Base-by-base conservation (phyloP, 2,888 invertebrate species). In the Drosophila suboccidentalis region DNA sequence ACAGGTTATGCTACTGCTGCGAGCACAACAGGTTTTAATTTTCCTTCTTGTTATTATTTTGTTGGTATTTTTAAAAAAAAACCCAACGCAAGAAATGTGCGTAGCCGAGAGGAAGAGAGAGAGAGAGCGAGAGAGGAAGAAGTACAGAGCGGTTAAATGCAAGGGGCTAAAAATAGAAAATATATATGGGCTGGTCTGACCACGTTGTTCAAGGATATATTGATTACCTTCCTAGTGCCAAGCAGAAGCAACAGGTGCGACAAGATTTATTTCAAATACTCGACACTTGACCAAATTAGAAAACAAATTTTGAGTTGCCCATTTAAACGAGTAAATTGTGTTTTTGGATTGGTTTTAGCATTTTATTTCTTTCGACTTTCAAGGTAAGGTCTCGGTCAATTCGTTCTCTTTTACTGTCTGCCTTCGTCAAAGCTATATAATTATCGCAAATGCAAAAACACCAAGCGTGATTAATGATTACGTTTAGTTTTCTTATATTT, bases 321-420 rank as follows among this genome's bases (percentile, higher is more conserved):
- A 26, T 55, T 75, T 63, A 8, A 43, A 39, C 29, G 15, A 44
- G 11, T 55, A 19, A 17, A 34, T 39, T 19, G 1, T 49, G 11
- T 22, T 34, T 17, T 41, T 9, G 13, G 13, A 51, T 60, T 34
- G 50, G 26, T 8, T 34, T 50, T 60, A 22, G 9, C 66, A 44
- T 50, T 58, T 57, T 29, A 36, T 49, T 57, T 62, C 49, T 61
- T 57, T 61, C 15, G 55, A 39, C 59, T 68, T 71, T 77, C 77
- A 80, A 78, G 73, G 73, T 77, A 88, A 84, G 90, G 88, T 88
- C 87, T 90, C 80, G 89, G 87, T 76, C 87, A 81, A 60, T 73
- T 78, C 73, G 68, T 80, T 82, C 77, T 84, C 85, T 77, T 71
- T 84, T 62, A 49, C 43, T 57, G 61, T 57, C 50, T 80, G 60